Base-by-base conservation (phyloP, 2,797 vertebrate species). In the Clarias platycephalus region DNA sequence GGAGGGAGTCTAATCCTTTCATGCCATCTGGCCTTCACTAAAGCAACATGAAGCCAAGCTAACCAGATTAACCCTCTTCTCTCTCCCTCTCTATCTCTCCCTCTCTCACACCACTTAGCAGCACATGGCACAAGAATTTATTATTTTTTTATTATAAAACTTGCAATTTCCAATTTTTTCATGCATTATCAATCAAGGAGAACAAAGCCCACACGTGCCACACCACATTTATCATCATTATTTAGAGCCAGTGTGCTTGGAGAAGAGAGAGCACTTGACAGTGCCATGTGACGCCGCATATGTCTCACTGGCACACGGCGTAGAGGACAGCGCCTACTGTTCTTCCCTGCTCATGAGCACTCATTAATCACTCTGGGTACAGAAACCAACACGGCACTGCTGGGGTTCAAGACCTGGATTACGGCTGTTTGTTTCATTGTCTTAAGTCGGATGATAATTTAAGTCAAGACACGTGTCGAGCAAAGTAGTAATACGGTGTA, bases 21-120 rank as follows among this genome's bases (percentile, higher is more conserved):
- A 53, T 84, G 82, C 87, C 87, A 90, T 87, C 86, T 88, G 89
- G 74, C 28, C 82, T 82, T 58, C 66, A n/a, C 64, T 83, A 71
- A 72, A 86, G 67, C 80, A 83, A 82, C 53, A 57, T 57, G 57
- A 84, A 64, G 40, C 67, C 74, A 87, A 76, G 74, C 80, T 79
- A 67, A 62, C 79, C 63, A 82, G 88, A 87, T 87, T 84, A 89
- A 86, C 85, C 72, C 85, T 83, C 83, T 62, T 84, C 83, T 80
- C 40, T 63, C 74, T 80, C 1, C 44, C 74, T 80, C 0, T 1
- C 67, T 26, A 20, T 80, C 40, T 63, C 60, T 80, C 1, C 44
- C 22, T 13, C 24, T 15, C 58, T 44, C 79, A 58, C 13, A 44
- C 78, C 18, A 8, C 76, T 26, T 44, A 58, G 24, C 31, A 60